These are phyloP conservation scores for Spodoptera frugiperda DNA, from an alignment of 1,140 invertebrate species.

Conservation along the genomic window DNA sequence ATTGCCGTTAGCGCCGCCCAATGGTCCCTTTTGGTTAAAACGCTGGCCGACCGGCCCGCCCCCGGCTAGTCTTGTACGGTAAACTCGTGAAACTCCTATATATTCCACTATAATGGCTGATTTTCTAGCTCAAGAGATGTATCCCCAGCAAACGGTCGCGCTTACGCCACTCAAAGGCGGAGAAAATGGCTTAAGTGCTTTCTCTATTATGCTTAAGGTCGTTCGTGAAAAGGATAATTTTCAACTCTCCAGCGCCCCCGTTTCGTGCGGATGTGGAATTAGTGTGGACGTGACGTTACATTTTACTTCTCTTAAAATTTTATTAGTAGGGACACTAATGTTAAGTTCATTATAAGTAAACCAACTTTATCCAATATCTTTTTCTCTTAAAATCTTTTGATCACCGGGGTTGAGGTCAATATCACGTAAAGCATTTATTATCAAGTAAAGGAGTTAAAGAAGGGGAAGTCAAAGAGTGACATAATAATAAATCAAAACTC, in stretches of 20 bases:
- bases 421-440: too few species aligned
- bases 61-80: conserved; percentile 51
- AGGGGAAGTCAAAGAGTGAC: too few species aligned
- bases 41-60: conserved; percentile 63
- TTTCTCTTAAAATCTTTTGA: too few species aligned
- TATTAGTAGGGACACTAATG: too few species aligned
- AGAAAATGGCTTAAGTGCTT: conserved; percentile 86
- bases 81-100: conserved; percentile 65
- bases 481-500: too few species aligned
- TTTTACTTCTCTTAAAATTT: too few species aligned
- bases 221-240: conserved; percentile 86
- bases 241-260: conserved; percentile 81
- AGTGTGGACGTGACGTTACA: conserved; percentile 55
- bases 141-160: conserved; percentile 77
- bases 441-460: too few species aligned
- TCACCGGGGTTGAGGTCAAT: too few species aligned
- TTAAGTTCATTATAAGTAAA: too few species aligned
- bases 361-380: too few species aligned
- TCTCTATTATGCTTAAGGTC: conserved; percentile 86
- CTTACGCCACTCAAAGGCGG: conserved; percentile 86
- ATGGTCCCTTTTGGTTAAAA: conserved; percentile 80
- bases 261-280: conserved; percentile 60
- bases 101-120: conserved; percentile 81
- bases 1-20: conserved; percentile 84
- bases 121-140: conserved; percentile 85